A percentile compares a stretch with the other conserved stretches of the same genome.
phyloP scores from a whole-genome alignment of 2,113 vertebrate genomes.

The Murina feae region DNA sequence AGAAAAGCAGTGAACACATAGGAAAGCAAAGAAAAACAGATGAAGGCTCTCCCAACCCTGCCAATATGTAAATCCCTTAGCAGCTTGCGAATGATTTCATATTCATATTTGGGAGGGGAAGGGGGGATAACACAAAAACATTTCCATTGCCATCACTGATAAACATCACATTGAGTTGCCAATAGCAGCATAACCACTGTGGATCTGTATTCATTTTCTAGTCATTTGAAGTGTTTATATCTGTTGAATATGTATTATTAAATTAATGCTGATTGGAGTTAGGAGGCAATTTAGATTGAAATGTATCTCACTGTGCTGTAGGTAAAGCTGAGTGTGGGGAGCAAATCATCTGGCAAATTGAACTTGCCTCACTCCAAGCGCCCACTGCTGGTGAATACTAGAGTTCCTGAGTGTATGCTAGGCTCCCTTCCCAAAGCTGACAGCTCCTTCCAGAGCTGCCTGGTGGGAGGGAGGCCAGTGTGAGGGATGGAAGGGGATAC shows the following conservation, averaged over 20 bases:
- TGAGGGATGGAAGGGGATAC: fast-evolving
- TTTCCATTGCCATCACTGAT: not conserved
- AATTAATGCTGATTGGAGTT: slow-evolving; percentile 14
- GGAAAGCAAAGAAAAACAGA: not conserved
- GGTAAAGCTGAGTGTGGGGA: slow-evolving; percentile 42
- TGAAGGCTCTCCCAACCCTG: not conserved
- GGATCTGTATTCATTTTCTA: slow-evolving; percentile 26
- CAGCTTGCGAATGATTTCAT: not conserved
- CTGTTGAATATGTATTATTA: slow-evolving; percentile 32
- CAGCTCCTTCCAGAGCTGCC: not conserved
- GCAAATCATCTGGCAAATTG: slow-evolving; percentile 29
- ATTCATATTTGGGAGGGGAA: not conserved
- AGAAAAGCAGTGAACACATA: not conserved
- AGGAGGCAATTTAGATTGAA: not conserved
- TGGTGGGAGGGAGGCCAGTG: fast-evolving
- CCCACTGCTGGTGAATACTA: not conserved
- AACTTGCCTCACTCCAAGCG: not conserved
- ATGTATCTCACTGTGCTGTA: slow-evolving; percentile 54
- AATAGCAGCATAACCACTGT: slow-evolving; percentile 10
- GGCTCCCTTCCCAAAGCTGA: not conserved
- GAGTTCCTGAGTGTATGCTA: not conserved
- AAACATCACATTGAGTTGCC: not conserved
- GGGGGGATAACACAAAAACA: not conserved
- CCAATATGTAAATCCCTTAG: not conserved
- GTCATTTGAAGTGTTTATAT: slow-evolving; percentile 33